phyloP scores from a whole-genome alignment of 2,113 vertebrate genomes.

The Myrmophylax atrothorax region DNA sequence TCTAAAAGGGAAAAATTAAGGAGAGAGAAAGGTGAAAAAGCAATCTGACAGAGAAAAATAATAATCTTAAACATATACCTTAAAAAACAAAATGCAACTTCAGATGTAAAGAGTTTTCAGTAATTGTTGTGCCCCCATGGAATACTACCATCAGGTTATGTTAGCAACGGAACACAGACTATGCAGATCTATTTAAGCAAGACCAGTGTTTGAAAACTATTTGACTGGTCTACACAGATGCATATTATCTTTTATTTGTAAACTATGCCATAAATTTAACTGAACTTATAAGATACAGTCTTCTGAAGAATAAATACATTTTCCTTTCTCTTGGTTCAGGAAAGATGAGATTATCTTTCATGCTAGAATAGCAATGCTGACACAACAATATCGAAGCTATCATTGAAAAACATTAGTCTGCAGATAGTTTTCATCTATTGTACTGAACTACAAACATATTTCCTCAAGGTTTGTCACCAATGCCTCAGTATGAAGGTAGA shows the following conservation, averaged over 20 bases:
- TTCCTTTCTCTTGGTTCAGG: conserved; percentile 1
- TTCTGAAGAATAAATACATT: neutral
- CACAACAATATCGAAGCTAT: conserved; percentile 22
- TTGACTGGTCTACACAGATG: neutral
- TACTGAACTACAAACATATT: conserved; percentile 5
- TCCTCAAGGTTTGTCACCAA: neutral
- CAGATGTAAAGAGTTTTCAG: neutral
- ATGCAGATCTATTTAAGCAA: neutral
- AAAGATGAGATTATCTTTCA: conserved; percentile 31
- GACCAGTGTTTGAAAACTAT: neutral
- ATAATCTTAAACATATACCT: neutral
- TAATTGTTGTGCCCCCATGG: neutral
- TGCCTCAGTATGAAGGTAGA: neutral
- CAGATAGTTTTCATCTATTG: neutral
- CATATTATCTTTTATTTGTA: neutral
- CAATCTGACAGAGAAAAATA: neutral
- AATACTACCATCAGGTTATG: neutral
- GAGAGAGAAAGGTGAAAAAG: neutral
- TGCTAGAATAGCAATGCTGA: conserved; percentile 29
- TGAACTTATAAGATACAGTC: neutral
- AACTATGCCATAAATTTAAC: neutral
- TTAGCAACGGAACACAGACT: neutral
- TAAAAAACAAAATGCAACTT: conserved; percentile 4
- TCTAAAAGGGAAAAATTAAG: neutral
- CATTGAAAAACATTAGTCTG: neutral